phyloP scores from a whole-genome alignment of 2,113 vertebrate genomes.

The Thinocorus orbignyianus region DNA sequence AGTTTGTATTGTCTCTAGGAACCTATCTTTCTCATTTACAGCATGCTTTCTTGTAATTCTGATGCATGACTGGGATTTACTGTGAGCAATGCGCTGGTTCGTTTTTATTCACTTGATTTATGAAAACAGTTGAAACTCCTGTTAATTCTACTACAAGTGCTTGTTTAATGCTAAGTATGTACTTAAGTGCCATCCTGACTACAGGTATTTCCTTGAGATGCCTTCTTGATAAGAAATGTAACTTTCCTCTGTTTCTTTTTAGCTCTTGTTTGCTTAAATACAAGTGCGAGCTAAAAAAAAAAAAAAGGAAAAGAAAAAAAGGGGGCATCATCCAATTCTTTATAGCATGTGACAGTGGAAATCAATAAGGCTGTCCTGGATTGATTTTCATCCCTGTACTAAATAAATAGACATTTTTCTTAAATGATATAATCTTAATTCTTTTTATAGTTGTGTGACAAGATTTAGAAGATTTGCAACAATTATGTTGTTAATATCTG shows the following conservation, averaged over 20 bases:
- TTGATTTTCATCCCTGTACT: neutral
- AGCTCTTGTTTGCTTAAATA: neutral
- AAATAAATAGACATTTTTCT: neutral
- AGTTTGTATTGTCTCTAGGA: neutral
- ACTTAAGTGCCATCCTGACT: neutral
- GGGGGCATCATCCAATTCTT: neutral
- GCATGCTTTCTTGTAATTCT: neutral
- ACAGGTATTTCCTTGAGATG: neutral
- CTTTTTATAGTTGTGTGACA: neutral
- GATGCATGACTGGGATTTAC: neutral
- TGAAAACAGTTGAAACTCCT: neutral
- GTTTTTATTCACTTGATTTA: neutral
- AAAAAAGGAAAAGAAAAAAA: no score
- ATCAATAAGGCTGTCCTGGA: neutral
- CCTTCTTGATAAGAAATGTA: neutral
- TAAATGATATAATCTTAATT: neutral
- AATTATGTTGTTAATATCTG: neutral
- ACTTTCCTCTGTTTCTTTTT: neutral
- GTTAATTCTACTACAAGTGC: neutral
- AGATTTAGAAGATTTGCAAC: neutral
- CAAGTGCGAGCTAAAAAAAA: neutral
- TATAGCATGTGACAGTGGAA: neutral
- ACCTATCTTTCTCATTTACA: neutral
- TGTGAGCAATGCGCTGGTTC: neutral
- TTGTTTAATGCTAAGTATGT: neutral